phyloP scores from a whole-genome alignment of 2,797 vertebrate species.

The Sebastes jordani region DNA sequence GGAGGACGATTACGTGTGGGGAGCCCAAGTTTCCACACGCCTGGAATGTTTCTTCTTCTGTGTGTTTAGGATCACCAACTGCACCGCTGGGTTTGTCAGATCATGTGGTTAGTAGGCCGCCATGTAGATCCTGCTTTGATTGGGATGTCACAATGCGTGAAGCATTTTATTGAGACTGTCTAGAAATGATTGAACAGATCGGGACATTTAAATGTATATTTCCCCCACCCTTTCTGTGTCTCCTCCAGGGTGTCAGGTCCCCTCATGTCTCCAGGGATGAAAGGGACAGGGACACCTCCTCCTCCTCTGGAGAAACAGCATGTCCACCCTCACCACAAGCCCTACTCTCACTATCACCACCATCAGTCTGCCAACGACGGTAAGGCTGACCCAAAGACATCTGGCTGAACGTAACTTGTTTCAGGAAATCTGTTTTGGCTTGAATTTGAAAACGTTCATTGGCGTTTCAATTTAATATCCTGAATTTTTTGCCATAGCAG shows the following conservation, averaged over 20 bases:
- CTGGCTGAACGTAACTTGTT: neutral
- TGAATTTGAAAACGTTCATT: constrained; percentile 14
- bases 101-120: constrained; percentile 29
- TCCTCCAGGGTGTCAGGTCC: constrained; percentile 83
- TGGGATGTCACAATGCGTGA: constrained; percentile 42
- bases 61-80: constrained; percentile 51
- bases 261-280: constrained; percentile 88
- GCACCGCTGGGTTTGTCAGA: constrained; percentile 47
- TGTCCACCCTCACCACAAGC: constrained; percentile 85
- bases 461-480: constrained; percentile 36
- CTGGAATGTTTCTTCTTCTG: constrained; percentile 64
- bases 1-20: constrained; percentile 66
- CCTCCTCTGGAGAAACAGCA: constrained; percentile 87
- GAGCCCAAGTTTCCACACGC: constrained; percentile 73
- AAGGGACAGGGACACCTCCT: constrained; percentile 82
- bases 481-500: constrained; percentile 13
- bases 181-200: neutral
- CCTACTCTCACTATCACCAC: constrained; percentile 86
- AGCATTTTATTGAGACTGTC: constrained; percentile 33
- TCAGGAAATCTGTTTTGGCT: constrained; percentile 29
- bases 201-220: neutral
- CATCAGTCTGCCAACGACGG: constrained; percentile 85
- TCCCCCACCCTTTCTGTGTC: neutral
- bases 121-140: constrained; percentile 38
- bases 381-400: constrained; percentile 48